Evolutionary conservation across 1,140 invertebrate species (phyloP).

Genomic region (Sarcophaga bullata): DNA sequence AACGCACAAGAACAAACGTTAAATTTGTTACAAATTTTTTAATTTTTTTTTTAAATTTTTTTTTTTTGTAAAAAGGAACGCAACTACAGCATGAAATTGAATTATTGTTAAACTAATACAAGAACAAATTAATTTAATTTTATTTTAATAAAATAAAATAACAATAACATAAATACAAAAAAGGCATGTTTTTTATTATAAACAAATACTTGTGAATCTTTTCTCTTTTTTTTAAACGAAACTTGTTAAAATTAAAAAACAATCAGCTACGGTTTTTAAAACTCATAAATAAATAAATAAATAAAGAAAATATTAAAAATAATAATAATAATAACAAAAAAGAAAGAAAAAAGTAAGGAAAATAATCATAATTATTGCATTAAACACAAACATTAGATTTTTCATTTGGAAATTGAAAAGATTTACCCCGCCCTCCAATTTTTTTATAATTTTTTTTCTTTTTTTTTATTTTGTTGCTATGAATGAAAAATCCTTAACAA

Average conservation of each 20-base stretch:
- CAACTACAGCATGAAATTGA: conserved; percentile 35
- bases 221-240: not conserved
- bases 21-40: not conserved
- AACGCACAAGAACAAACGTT: conserved; percentile 36
- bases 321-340: conserved; percentile 23
- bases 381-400: conserved; percentile 50
- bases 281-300: conserved; percentile 19
- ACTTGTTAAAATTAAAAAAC: not conserved
- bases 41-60: too few species aligned
- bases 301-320: not conserved
- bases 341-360: conserved; percentile 46
- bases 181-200: not conserved
- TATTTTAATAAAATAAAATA: not conserved
- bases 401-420: not conserved
- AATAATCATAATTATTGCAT: conserved; percentile 58
- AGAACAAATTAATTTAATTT: conserved; percentile 7
- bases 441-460: not conserved
- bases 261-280: not conserved
- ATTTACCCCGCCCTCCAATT: not conserved
- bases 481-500: conserved; percentile 7
- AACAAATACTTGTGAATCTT: not conserved
- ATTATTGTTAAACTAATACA: not conserved
- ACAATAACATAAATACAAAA: not conserved
- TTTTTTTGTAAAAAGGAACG: conserved; percentile 16
- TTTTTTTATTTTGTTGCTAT: not conserved